Conservation (phyloP, 37 sponge, comb jelly and placozoan species). For the Chondrilla cf. caribensis region DNA sequence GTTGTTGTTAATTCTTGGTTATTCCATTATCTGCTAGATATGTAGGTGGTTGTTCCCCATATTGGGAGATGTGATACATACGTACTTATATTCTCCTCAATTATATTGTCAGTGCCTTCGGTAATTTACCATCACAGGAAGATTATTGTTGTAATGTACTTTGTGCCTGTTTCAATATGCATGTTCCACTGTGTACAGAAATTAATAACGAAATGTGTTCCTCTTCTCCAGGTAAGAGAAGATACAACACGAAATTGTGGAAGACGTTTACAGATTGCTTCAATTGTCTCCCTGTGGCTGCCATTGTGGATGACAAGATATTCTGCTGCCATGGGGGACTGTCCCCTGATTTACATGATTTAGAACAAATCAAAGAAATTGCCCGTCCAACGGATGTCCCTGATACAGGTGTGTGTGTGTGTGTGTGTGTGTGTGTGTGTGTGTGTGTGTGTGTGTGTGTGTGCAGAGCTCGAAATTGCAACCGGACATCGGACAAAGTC, state of each 20-base stretch:
- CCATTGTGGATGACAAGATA: constrained; percentile 97
- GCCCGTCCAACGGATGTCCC: constrained; percentile 98
- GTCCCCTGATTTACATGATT: constrained; percentile 93
- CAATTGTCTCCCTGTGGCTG: constrained; percentile 97
- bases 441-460: too few species aligned
- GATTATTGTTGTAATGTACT: too few species aligned
- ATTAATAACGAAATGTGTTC: too few species aligned
- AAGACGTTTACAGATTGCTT: constrained; percentile 99
- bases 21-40: too few species aligned
- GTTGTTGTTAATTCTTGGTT: too few species aligned
- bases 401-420: constrained; percentile 73
- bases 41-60: too few species aligned
- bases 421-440: not conserved
- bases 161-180: too few species aligned
- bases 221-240: constrained; percentile 91
- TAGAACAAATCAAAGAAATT: constrained; percentile 92
- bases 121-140: too few species aligned
- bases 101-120: too few species aligned
- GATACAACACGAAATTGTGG: constrained; percentile 95
- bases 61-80: too few species aligned
- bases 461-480: constrained; percentile 17
- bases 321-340: constrained; percentile 99
- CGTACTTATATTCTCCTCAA: too few species aligned
- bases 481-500: constrained; percentile 42
- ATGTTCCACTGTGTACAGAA: too few species aligned